phyloP scores from a whole-genome alignment of 2,113 vertebrate species.

The Ictidomys tridecemlineatus region DNA sequence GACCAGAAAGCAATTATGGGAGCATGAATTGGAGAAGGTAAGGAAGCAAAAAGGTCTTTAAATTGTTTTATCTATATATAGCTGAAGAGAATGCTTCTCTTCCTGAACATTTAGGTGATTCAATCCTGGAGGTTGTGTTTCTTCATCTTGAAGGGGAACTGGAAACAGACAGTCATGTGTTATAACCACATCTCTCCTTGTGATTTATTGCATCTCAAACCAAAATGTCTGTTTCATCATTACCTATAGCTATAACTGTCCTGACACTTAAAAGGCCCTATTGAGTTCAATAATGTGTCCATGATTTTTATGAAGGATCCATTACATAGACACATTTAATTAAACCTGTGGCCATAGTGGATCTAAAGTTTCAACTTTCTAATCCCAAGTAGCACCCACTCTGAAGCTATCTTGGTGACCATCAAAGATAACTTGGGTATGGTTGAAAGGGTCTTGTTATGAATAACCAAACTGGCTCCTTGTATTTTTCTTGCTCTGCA shows the following conservation, averaged over 20 bases:
- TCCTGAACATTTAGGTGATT: neutral
- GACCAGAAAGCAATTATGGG: neutral
- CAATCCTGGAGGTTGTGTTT: neutral
- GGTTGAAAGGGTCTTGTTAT: neutral
- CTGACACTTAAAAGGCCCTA: neutral
- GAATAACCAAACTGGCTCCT: neutral
- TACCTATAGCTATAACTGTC: too few species aligned
- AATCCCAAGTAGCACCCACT: neutral
- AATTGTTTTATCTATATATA: neutral
- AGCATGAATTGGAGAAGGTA: neutral
- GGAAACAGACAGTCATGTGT: neutral
- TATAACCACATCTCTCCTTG: neutral
- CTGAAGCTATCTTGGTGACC: neutral
- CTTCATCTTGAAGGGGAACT: conserved; percentile 11
- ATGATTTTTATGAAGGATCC: neutral
- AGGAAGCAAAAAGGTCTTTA: neutral
- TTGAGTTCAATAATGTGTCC: neutral
- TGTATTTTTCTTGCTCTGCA: neutral
- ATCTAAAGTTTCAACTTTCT: neutral
- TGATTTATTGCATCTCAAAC: neutral
- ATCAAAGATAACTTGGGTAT: neutral
- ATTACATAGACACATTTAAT: neutral
- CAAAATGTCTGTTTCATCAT: neutral
- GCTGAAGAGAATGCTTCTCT: neutral
- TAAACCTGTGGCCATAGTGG: neutral